Base-by-base conservation (phyloP, 2,888 invertebrate species). In the Alviniconcha strummeri region DNA sequence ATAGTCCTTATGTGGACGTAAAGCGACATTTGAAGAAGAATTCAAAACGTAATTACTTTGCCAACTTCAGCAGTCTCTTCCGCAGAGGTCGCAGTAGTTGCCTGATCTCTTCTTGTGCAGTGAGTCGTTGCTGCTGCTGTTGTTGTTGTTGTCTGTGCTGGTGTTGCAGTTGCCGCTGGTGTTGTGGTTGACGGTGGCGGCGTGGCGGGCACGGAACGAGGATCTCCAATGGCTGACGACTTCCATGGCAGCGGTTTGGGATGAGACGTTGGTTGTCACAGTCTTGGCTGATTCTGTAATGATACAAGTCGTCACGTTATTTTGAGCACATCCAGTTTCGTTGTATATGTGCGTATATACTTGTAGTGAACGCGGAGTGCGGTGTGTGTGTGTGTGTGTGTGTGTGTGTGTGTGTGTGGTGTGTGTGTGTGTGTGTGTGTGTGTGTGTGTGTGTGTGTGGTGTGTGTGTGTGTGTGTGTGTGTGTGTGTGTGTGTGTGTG, bases 11-110 rank as follows among this genome's bases (percentile, higher is more conserved):
- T 36, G 36, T 36, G 36, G 36, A 36, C 36, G 36, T 36, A 36
- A 36, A 36, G 36, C 36, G 36, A 36, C 36, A 36, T 36, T 36
- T 36, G 36, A 36, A 36, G 36, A 36, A 36, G 36, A 36, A 36
- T 36, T 36, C 36, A 36, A 36, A 36, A 36, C 36, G 36, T 36
- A 36, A 5, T 17, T 54, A 60, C 60, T 57, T 57, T 5, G 36
- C 60, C 60, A 60, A 13, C 15, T 77, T 77, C 19, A 77, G 55
- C 77, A 77, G 60, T 13, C 77, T 19, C 36, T 77, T 77, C 36
- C 77, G n/a, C 77, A 77, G 17, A 77, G 13, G 52, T 77, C 60
- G 19, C 77, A 77, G 17, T 36, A 7, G 52, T 77, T 60, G 9
- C 11, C 60, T 2, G 57, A 3, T 13, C 15, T 77, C 77, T 77